Evolutionary conservation across 2,888 invertebrate genomes (phyloP).

Genomic region (Epinotia brunnichana): DNA sequence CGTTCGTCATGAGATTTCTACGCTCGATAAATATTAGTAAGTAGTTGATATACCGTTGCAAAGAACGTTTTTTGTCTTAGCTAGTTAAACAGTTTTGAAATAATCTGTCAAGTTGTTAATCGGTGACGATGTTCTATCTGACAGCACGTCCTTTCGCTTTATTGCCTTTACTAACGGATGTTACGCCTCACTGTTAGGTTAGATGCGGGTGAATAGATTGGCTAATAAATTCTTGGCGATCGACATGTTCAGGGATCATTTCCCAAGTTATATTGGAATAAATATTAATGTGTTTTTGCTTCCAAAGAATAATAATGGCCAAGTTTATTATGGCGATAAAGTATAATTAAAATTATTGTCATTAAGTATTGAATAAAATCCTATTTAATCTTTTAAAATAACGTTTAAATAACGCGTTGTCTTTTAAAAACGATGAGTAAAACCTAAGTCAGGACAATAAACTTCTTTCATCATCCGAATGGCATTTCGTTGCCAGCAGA

Average conservation of each 20-base stretch:
- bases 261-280: not conserved
- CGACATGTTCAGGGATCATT: not conserved
- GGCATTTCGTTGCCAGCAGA: constrained; percentile 44
- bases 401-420: constrained; percentile 27
- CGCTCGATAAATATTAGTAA: constrained; percentile 34
- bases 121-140: constrained; percentile 48
- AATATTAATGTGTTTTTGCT: constrained; percentile 6
- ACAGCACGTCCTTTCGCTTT: constrained; percentile 55
- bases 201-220: constrained; percentile 26
- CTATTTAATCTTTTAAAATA: constrained; percentile 10
- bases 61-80: constrained; percentile 19
- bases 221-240: not conserved
- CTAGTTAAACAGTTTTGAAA: constrained; percentile 4
- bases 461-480: constrained; percentile 48
- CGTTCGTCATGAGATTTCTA: constrained; percentile 27
- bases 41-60: constrained; percentile 24
- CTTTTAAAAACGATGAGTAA: constrained; percentile 32
- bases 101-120: constrained; percentile 23
- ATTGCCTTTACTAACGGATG: constrained; percentile 52
- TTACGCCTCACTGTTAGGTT: constrained; percentile 32
- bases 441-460: constrained; percentile 44
- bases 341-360: not conserved
- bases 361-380: not conserved
- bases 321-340: not conserved
- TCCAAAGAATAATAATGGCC: not conserved